Evolutionary conservation across 2,113 vertebrate genomes (phyloP).

Genomic region (Caranx melampygus): DNA sequence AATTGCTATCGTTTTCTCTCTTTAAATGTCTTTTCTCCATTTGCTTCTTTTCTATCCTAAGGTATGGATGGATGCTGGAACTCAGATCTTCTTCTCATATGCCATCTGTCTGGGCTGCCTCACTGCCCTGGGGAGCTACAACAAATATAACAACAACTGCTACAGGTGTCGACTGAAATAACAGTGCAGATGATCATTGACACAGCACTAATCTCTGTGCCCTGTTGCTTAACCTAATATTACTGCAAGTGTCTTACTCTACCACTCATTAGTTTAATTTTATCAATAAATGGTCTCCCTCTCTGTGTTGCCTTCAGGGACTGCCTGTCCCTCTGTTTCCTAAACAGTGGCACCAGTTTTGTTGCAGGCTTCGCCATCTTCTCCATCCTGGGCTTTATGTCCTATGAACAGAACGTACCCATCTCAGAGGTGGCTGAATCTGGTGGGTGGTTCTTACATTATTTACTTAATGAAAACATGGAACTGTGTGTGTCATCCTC

Average conservation of each 20-base stretch:
- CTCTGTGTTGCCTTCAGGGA: conserved; percentile 83
- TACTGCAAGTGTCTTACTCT: not conserved
- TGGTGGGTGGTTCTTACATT: conserved; percentile 82
- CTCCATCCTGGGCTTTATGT: conserved; percentile 98
- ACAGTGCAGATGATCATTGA: not conserved
- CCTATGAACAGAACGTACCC: conserved; percentile 91
- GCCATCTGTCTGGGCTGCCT: conserved; percentile 96
- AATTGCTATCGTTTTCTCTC: not conserved
- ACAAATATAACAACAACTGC: conserved; percentile 97
- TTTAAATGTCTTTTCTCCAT: not conserved
- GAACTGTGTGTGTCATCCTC: not conserved
- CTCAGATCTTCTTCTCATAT: conserved; percentile 97
- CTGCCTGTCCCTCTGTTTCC: conserved; percentile 92
- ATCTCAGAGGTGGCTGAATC: conserved; percentile 96
- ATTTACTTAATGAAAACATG: not conserved
- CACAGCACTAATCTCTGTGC: not conserved
- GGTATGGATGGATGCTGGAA: conserved; percentile 99
- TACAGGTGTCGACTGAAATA: conserved; percentile 86
- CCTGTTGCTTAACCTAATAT: not conserved
- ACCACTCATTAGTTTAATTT: too few species aligned
- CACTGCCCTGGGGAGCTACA: conserved; percentile 96
- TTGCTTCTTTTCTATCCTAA: conserved; percentile 62
- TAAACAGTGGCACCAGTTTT: conserved; percentile 97
- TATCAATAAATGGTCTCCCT: not conserved
- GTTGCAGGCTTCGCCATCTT: conserved; percentile 97